These are phyloP conservation scores for Nothobranchius kuhntae DNA, from an alignment of 2,113 vertebrate species.

Conservation along the genomic window DNA sequence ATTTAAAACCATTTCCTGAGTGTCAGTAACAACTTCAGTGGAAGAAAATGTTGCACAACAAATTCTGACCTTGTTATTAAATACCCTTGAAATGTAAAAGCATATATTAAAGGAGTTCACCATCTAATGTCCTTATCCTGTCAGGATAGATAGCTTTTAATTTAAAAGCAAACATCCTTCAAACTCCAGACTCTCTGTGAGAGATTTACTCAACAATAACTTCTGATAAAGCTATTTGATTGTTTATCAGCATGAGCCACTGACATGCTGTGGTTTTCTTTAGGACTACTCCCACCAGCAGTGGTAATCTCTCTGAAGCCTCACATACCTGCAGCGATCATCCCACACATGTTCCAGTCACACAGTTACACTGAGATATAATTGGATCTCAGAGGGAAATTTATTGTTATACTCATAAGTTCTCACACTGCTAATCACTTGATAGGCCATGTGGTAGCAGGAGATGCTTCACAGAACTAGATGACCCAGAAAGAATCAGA, in stretches of 20 bases:
- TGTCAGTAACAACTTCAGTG: background rate
- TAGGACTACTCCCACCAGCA: background rate
- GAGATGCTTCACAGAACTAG: constrained; percentile 13
- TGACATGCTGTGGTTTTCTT: background rate
- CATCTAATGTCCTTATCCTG: too few species aligned
- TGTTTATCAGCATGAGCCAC: background rate
- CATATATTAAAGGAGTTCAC: too few species aligned
- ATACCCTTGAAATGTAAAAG: background rate
- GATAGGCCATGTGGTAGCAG: constrained; percentile 15
- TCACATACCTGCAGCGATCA: constrained; percentile 7
- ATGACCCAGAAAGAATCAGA: background rate
- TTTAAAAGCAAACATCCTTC: too few species aligned
- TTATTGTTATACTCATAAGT: constrained; percentile 36
- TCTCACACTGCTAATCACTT: too few species aligned
- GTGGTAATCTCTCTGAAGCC: background rate
- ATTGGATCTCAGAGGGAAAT: constrained; percentile 28
- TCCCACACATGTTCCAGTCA: constrained; percentile 16
- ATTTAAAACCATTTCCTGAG: background rate
- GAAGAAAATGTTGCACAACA: background rate
- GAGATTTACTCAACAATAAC: background rate
- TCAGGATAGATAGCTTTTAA: too few species aligned
- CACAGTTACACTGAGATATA: constrained; percentile 12
- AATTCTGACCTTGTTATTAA: background rate
- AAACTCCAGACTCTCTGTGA: background rate
- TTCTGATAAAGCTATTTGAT: constrained; percentile 3